Evolutionary conservation across 2,888 invertebrate species (phyloP), one percentile per base, ranked within the genome.

Genomic region (Lypha dubia): DNA sequence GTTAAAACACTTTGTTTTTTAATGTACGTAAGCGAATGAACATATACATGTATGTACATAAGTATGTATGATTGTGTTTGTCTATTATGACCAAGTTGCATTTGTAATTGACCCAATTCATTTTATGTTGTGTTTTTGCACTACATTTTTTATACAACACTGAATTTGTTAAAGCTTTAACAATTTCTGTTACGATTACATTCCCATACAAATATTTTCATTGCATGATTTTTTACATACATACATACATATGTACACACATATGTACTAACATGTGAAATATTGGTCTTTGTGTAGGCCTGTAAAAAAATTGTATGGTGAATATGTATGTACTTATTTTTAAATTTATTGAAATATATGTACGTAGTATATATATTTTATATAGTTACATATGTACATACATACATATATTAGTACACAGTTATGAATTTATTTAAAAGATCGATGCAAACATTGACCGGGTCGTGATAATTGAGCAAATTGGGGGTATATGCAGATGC

Each of bases 91-190:
- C 58, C 65, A 67, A 67, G 28, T 60, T 49, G 65, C 73, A 67
- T 74, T 73, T 67, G 79, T 67, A 80, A 74, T 80, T 80, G 79
- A 80, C 73, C 73, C 60, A 74, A 74, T 74, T 79, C 44, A 3
- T 67, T 67, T 56, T 67, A 51, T 58, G 32, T 58, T 65, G 15
- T 65, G 20, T 65, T 62, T 68, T 79, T 49, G 15, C 20, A 28
- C n/a, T 28, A n/a, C n/a, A n/a, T 65, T 65, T 65, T 63, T 65
- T 60, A 13, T 22, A 1, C 15, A 15, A 35, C 22, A 67, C 35
- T 20, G 6, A 41, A 63, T 58, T 60, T 76, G 44, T 76, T 76
- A 76, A 74, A 76, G 67, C 76, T 76, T 76, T 75, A 75, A 65
- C 32, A 76, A 76, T 38, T 67, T 56, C 17, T 71, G n/a, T 44